Conservation (phyloP, 2,888 invertebrate genomes). For the Petrophora chlorosata region DNA sequence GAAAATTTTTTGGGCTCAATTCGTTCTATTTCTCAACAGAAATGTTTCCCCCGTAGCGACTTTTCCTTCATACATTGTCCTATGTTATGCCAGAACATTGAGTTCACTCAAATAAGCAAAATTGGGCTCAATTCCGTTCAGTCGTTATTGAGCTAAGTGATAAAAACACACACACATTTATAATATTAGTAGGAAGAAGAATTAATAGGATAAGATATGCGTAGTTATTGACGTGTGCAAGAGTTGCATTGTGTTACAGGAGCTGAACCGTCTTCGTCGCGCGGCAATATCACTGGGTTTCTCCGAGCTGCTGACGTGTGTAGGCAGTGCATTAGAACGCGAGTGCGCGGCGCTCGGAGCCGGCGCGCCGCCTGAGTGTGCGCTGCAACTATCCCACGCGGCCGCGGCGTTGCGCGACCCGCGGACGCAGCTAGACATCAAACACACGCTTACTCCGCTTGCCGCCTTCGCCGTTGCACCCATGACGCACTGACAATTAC, state of each 20-base stretch:
- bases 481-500: conserved; percentile 45
- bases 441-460: conserved; percentile 70
- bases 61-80: too few species aligned
- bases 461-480: conserved; percentile 57
- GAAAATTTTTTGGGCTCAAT: too few species aligned
- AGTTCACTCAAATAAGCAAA: too few species aligned
- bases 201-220: too few species aligned
- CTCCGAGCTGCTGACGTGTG: conserved; percentile 92
- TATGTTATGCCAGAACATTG: too few species aligned
- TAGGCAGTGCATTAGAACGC: conserved; percentile 94
- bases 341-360: conserved; percentile 92
- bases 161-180: too few species aligned
- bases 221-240: too few species aligned
- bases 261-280: conserved; percentile 94
- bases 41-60: too few species aligned
- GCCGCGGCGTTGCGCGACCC: conserved; percentile 91
- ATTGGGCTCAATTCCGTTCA: too few species aligned
- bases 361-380: conserved; percentile 92
- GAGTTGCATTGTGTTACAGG: conserved; percentile 85
- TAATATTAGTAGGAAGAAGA: too few species aligned
- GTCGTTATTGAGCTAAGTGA: too few species aligned
- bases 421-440: conserved; percentile 77
- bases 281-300: conserved; percentile 97
- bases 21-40: too few species aligned
- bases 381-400: conserved; percentile 94